phyloP scores from a whole-genome alignment of 2,113 vertebrate genomes.

The Nesoenas mayeri region DNA sequence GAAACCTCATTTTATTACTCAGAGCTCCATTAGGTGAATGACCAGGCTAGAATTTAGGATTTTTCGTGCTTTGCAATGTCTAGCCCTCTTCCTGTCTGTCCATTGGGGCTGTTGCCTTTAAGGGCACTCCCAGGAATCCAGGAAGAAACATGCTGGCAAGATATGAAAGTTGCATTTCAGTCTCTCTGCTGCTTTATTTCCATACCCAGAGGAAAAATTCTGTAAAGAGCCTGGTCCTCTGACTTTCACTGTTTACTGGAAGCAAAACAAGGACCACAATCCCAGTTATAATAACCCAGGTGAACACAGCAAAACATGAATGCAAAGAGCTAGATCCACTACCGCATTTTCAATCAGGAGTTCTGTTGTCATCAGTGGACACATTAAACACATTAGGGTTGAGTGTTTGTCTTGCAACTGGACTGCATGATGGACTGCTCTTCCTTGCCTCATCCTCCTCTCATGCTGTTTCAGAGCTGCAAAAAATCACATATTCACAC shows the following conservation, averaged over 20 bases:
- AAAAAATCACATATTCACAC: neutral
- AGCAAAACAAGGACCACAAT: neutral
- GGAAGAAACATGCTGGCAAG: neutral
- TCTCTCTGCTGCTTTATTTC: neutral
- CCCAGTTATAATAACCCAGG: neutral
- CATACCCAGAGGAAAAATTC: neutral
- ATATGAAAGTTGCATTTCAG: neutral
- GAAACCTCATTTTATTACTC: neutral
- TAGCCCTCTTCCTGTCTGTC: slow-evolving; percentile 22
- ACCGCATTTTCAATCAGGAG: accelerated
- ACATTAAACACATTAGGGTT: accelerated
- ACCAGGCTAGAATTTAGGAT: neutral
- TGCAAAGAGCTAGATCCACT: neutral
- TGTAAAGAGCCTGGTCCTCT: neutral
- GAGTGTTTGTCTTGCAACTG: neutral
- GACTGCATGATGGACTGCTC: neutral
- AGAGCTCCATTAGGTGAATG: neutral
- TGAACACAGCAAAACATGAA: accelerated
- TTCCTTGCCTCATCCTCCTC: neutral
- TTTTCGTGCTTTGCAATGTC: slow-evolving; percentile 34
- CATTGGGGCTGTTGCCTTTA: neutral
- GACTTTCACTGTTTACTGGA: neutral
- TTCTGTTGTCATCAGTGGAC: neutral
- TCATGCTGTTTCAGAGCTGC: accelerated
- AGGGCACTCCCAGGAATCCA: neutral